Evolutionary conservation across 2,888 invertebrate genomes (phyloP), one percentile per base, ranked within the genome.

Genomic region (Sinodicranocentrus sp.): DNA sequence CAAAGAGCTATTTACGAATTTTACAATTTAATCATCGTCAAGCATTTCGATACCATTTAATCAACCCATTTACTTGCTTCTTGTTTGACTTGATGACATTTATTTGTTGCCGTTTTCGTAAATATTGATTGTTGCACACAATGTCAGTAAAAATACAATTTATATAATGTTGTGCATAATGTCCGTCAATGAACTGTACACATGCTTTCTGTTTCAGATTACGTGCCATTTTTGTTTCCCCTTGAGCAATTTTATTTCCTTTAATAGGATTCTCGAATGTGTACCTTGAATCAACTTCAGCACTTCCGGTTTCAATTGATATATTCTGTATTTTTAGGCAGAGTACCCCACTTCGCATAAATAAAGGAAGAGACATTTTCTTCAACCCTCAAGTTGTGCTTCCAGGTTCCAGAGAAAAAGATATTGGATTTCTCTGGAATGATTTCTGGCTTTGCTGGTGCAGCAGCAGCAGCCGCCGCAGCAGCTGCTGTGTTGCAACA

Each of bases 371-470:
- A 6, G 33, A 17, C 28, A 28, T 44, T 26, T 52, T 33, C 3
- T 26, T 52, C 26, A 70, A 39, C 65, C 44, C 65, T 25, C 25
- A 19, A n/a, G n/a, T n/a, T n/a, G n/a, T n/a, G n/a, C n/a, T n/a
- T n/a, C n/a, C 19, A 39, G 6, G 23, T 23, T 44, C 13, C n/a
- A 23, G n/a, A 26, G 26, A 15, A 28, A n/a, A n/a, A n/a, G n/a
- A n/a, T n/a, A 10, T 48, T 48, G 48, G 3, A 48, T 48, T 15
- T 26, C 43, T 72, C 54, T 1, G 61, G 71, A 67, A 86, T 86
- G 86, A 86, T 86, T 44, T 86, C 86, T 17, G 84, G 84, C 25
- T 86, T 86, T 76, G 85, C 85, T 75, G 85, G 85, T 75, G 85
- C 85, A 65, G 85, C 85, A 61, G 83, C 83, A 65, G 85, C 85